phyloP scores from a whole-genome alignment of 2,888 invertebrate genomes.

The Liopterus haemorrhoidalis region DNA sequence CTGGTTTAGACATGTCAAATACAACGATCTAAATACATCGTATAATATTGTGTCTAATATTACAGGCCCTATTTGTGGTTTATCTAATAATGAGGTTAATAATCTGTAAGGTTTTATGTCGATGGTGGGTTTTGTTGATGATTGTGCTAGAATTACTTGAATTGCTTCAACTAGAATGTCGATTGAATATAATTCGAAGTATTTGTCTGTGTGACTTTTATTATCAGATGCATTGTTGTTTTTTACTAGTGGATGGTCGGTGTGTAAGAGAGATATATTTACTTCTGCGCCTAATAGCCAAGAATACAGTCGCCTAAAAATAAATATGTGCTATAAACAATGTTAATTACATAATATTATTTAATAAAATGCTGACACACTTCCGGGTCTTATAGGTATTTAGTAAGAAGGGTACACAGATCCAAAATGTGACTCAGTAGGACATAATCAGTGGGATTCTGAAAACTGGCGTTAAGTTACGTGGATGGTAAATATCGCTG shows the following conservation, averaged over 20 bases:
- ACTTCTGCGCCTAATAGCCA: conserved; percentile 76
- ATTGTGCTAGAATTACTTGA: conserved; percentile 54
- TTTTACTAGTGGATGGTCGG: conserved; percentile 41
- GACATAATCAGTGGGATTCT: too few relatives aligned
- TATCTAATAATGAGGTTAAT: conserved; percentile 76
- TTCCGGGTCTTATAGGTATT: too few relatives aligned
- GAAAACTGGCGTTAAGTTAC: too few relatives aligned
- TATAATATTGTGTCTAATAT: conserved; percentile 71
- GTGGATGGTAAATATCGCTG: too few relatives aligned
- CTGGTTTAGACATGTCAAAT: conserved; percentile 49
- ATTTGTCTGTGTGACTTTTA: conserved; percentile 46
- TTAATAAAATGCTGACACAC: too few relatives aligned
- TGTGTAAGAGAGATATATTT: conserved; percentile 46
- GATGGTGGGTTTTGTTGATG: conserved; percentile 49
- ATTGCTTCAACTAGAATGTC: conserved; percentile 61
- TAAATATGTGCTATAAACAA: conserved; percentile 4
- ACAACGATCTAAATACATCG: conserved; percentile 66
- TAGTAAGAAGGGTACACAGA: too few relatives aligned
- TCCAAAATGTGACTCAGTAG: too few relatives aligned
- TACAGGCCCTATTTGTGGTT: conserved; percentile 75
- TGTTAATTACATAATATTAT: background rate
- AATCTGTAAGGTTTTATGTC: conserved; percentile 70
- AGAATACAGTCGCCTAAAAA: conserved; percentile 65
- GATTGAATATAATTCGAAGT: conserved; percentile 63
- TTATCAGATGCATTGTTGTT: conserved; percentile 36